These are phyloP conservation scores for Bombus waltoni DNA, from an alignment of 1,140 invertebrate species.

Conservation along the genomic window DNA sequence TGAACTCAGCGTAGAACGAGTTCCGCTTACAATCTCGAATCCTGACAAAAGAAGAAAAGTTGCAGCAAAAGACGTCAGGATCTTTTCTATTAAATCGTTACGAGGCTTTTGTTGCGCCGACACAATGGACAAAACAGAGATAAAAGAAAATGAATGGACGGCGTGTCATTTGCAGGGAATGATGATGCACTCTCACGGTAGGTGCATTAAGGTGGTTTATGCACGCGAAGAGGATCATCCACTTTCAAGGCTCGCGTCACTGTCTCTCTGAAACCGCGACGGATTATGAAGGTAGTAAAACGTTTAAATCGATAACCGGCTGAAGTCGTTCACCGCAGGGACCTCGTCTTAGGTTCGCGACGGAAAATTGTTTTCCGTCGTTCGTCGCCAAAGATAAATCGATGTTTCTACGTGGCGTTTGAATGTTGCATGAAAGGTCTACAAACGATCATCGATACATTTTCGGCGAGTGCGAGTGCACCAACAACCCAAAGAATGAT, in stretches of 20 bases:
- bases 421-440: conserved; percentile 28
- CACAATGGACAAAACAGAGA: conserved; percentile 63
- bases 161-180: conserved; percentile 65
- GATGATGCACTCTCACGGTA: conserved; percentile 67
- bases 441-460: not conserved
- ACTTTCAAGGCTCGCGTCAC: conserved; percentile 39
- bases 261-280: conserved; percentile 19
- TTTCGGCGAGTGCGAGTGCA: not conserved
- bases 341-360: conserved; percentile 1
- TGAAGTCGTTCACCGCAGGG: not conserved
- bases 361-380: conserved; percentile 18
- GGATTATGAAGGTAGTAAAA: conserved; percentile 57
- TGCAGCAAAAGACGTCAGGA: conserved; percentile 19
- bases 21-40: not conserved
- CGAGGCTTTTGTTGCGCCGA: conserved; percentile 59
- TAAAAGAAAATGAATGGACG: conserved; percentile 61
- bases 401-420: conserved; percentile 19
- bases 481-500: not conserved
- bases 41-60: not conserved
- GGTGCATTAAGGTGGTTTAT: conserved; percentile 71
- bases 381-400: conserved; percentile 33
- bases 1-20: conserved; percentile 20
- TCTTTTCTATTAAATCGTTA: conserved; percentile 67
- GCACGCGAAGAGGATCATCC: conserved; percentile 59
- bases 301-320: conserved; percentile 59